These are phyloP conservation scores for Crossaster papposus DNA, from an alignment of 53 echinoderm and acorn worm species.

Conservation along the genomic window DNA sequence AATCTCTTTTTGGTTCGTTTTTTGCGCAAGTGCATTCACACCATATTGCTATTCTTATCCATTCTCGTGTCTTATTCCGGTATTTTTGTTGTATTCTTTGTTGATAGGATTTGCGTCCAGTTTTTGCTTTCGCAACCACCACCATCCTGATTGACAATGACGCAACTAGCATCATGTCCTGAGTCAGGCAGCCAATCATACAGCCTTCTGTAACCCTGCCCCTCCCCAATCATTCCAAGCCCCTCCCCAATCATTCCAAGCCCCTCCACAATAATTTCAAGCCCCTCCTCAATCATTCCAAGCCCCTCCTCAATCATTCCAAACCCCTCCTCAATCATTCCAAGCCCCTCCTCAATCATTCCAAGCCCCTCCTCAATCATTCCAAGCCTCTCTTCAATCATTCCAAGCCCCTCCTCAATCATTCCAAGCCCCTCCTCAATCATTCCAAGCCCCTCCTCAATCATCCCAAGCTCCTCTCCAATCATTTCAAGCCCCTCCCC, in stretches of 20 bases:
- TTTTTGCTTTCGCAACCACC: conserved; percentile 61
- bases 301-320: background rate
- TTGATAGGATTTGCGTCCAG: conserved; percentile 79
- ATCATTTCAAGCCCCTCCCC: too few species aligned
- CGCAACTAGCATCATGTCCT: conserved; percentile 92
- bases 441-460: too few species aligned
- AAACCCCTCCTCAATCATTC: too few species aligned
- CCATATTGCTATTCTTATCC: too few species aligned
- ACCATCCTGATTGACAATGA: conserved; percentile 72
- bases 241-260: background rate
- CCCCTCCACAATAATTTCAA: background rate
- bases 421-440: background rate
- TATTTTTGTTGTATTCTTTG: background rate
- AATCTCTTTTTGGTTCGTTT: too few species aligned
- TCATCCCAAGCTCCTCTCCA: too few species aligned
- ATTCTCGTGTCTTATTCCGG: background rate
- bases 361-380: background rate
- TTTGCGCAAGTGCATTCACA: too few species aligned
- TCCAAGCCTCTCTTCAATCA: too few species aligned
- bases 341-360: background rate
- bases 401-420: background rate
- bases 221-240: background rate
- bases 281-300: background rate
- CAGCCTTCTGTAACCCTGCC: background rate
- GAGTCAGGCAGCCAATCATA: background rate